Evolutionary conservation across 2,113 vertebrate genomes (phyloP).

Genomic region (Bos javanicus): DNA sequence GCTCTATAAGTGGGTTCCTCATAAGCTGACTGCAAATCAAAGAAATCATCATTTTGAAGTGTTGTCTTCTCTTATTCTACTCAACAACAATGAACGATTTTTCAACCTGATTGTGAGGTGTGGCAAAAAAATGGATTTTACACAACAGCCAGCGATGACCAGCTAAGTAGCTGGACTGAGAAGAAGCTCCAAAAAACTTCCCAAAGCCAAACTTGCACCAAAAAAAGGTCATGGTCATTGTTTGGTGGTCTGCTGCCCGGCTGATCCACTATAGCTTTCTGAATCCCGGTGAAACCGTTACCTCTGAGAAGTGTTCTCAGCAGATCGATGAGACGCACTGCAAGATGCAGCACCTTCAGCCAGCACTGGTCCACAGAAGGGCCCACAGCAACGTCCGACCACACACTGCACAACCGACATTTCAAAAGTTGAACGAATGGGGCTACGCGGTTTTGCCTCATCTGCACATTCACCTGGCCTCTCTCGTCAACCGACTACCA

Average conservation of each 20-base stretch:
- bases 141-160: neutral
- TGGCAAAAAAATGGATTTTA: neutral
- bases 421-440: neutral
- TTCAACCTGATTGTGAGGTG: neutral
- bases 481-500: neutral
- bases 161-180: neutral
- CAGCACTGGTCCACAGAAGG: neutral
- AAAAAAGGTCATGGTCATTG: neutral
- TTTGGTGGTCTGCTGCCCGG: neutral
- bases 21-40: neutral
- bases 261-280: neutral
- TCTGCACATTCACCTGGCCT: neutral
- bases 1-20: neutral
- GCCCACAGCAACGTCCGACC: neutral
- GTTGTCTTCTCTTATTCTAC: neutral
- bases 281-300: neutral
- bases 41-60: neutral
- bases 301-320: neutral
- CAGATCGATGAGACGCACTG: neutral
- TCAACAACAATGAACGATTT: neutral
- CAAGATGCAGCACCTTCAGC: neutral
- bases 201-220: neutral
- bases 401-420: neutral
- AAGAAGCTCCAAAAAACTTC: neutral
- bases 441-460: neutral